A percentile compares a stretch with the other conserved stretches of the same genome.
phyloP scores from a whole-genome alignment of 2,888 invertebrate species.

The Atethmia centrago region DNA sequence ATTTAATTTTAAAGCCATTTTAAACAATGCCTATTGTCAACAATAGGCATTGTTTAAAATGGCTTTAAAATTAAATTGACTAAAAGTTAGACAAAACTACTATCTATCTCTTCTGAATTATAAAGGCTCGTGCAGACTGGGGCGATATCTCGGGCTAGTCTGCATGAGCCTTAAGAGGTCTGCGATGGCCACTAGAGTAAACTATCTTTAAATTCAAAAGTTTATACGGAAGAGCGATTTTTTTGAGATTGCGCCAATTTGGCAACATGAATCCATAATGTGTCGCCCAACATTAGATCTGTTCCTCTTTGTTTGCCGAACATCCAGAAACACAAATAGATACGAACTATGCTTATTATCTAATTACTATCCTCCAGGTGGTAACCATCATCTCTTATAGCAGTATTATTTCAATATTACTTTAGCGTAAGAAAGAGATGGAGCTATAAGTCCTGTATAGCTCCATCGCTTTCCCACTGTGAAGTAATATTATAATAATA shows the following conservation, averaged over 20 bases:
- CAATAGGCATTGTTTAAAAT: too few species aligned
- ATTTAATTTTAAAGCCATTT: neutral
- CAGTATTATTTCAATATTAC: too few species aligned
- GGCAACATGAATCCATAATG: constrained; percentile 34
- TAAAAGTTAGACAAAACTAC: neutral
- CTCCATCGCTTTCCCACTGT: too few species aligned
- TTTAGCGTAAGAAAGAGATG: too few species aligned
- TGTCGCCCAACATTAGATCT: constrained; percentile 29
- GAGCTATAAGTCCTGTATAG: too few species aligned
- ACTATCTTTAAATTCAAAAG: constrained; percentile 26
- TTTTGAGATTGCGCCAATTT: constrained; percentile 55
- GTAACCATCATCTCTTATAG: too few species aligned
- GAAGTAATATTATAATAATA: too few species aligned
- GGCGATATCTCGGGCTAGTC: too few species aligned
- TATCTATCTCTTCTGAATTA: neutral
- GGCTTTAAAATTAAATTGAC: too few species aligned
- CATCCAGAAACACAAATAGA: constrained; percentile 1
- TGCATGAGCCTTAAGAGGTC: too few species aligned
- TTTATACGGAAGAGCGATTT: constrained; percentile 50
- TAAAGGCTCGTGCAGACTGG: too few species aligned
- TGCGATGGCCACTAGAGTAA: neutral
- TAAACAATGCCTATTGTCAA: too few species aligned
- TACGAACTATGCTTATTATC: neutral
- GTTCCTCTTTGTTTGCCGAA: constrained; percentile 24
- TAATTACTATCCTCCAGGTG: neutral